Evolutionary conservation across 2,888 invertebrate genomes (phyloP).

Genomic region (Temnothorax unifasciatus): DNA sequence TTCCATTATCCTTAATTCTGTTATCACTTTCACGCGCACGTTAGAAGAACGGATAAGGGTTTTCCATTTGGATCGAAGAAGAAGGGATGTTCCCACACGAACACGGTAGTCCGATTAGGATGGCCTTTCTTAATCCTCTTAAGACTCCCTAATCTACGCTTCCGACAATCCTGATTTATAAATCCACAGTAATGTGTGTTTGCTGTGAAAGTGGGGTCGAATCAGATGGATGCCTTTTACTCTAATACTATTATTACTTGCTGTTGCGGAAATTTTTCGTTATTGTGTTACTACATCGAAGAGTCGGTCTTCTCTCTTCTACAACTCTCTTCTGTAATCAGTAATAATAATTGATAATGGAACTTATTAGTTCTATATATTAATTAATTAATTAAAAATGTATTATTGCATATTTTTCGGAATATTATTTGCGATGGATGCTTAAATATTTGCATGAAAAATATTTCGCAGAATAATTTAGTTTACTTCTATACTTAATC

Average conservation of each 20-base stretch:
- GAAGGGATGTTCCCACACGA: constrained; percentile 42
- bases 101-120: constrained; percentile 66
- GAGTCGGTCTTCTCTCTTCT: constrained; percentile 32
- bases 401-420: not conserved
- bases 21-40: constrained; percentile 37
- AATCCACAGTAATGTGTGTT: constrained; percentile 42
- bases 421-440: not conserved
- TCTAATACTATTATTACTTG: constrained; percentile 15
- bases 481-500: not conserved
- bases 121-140: constrained; percentile 72
- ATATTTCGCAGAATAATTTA: not conserved
- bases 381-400: not conserved
- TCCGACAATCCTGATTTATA: constrained; percentile 67
- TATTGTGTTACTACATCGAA: constrained; percentile 39
- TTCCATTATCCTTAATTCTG: constrained; percentile 28
- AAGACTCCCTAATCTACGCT: constrained; percentile 64
- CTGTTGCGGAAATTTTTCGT: constrained; percentile 48
- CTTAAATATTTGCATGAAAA: not conserved
- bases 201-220: constrained; percentile 47
- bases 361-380: no score
- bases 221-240: constrained; percentile 30
- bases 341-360: not conserved
- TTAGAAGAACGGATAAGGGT: constrained; percentile 24
- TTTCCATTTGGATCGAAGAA: constrained; percentile 26
- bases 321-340: not conserved